A percentile compares a stretch with the other conserved stretches of the same genome.
Conservation (phyloP, 2,888 invertebrate species). For the Ennomos fuscantarius region DNA sequence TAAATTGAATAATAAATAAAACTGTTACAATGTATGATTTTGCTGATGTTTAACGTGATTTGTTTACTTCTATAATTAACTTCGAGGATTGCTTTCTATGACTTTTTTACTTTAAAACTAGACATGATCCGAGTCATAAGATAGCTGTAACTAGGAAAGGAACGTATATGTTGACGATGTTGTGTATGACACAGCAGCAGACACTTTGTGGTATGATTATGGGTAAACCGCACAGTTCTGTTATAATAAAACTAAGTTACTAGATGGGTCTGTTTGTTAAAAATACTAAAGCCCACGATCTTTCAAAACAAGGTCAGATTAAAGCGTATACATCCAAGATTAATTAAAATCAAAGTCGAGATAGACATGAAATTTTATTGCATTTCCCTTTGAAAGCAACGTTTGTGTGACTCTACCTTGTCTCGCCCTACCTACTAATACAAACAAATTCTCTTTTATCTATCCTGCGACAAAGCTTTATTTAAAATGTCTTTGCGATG, state of each 20-base stretch:
- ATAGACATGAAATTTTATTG: conserved; percentile 35
- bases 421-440: conserved; percentile 56
- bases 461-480: conserved; percentile 55
- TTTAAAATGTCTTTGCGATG: conserved; percentile 54
- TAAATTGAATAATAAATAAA: no score
- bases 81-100: no score
- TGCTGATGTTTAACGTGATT: conserved; percentile 6
- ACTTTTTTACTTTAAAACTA: no score
- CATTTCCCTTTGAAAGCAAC: conserved; percentile 34
- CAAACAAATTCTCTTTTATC: conserved; percentile 61
- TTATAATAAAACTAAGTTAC: no score
- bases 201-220: no score
- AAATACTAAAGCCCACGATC: no score
- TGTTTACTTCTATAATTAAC: background rate
- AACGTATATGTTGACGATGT: no score
- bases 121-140: no score
- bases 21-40: background rate
- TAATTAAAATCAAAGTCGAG: conserved; percentile 27
- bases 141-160: no score
- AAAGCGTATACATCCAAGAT: conserved; percentile 15
- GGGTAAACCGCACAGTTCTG: no score
- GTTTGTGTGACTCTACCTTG: conserved; percentile 42
- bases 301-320: background rate
- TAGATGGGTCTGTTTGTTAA: no score
- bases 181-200: no score